phyloP scores from a whole-genome alignment of 2,797 vertebrate genomes.

The Cynopterus sphinx region DNA sequence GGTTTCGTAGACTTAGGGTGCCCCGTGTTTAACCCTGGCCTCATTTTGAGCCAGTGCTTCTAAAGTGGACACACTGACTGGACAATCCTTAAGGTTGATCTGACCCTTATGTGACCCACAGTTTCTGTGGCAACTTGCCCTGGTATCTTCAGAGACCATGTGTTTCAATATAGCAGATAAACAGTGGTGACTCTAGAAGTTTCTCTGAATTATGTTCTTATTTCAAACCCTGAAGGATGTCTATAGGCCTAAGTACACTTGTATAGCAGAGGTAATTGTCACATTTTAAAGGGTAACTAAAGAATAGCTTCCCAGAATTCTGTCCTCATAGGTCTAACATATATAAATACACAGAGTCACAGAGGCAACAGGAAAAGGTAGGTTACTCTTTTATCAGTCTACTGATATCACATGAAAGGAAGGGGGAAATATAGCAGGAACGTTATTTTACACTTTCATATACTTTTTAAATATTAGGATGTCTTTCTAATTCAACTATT shows the following conservation, averaged over 20 bases:
- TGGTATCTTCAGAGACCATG: neutral
- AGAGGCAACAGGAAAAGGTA: neutral
- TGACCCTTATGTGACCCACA: neutral
- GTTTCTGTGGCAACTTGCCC: neutral
- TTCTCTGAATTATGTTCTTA: slow-evolving; percentile 33
- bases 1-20: neutral
- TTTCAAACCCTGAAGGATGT: slow-evolving; percentile 17
- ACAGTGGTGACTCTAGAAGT: neutral
- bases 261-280: neutral
- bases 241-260: neutral
- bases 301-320: slow-evolving; percentile 21
- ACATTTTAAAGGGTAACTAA: slow-evolving; percentile 47
- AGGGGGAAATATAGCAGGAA: neutral
- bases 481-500: slow-evolving; percentile 51
- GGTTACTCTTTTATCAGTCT: neutral
- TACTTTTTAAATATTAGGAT: slow-evolving; percentile 25
- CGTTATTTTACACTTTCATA: slow-evolving; percentile 21
- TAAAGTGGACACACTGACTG: neutral
- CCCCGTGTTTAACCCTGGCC: neutral
- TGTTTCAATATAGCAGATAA: neutral
- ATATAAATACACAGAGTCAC: neutral
- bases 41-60: slow-evolving; percentile 4
- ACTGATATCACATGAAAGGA: neutral
- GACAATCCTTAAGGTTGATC: neutral
- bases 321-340: slow-evolving; percentile 29